Conservation (phyloP, 2,113 vertebrate species). For the Salvator merianae region DNA sequence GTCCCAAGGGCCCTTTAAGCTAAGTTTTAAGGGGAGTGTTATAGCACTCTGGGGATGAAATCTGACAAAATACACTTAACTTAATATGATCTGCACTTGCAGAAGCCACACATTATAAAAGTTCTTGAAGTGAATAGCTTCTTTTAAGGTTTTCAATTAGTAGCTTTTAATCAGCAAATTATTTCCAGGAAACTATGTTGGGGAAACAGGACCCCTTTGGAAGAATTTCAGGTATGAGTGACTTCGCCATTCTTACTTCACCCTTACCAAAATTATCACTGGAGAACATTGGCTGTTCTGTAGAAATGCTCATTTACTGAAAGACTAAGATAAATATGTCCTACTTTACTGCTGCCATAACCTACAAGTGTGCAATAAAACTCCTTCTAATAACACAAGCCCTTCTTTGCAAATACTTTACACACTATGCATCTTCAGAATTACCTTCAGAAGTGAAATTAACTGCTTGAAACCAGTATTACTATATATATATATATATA, state of each 20-base stretch:
- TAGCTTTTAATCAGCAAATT: conserved; percentile 55
- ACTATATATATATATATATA: conserved; percentile 66
- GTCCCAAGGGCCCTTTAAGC: conserved; percentile 2
- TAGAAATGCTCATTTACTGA: conserved; percentile 20
- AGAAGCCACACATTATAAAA: conserved; percentile 23
- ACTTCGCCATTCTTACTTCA: conserved; percentile 24
- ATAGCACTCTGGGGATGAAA: not conserved
- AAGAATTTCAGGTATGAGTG: conserved; percentile 76
- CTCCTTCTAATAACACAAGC: conserved; percentile 12
- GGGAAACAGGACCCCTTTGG: conserved; percentile 29
- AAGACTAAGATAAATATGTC: conserved; percentile 38
- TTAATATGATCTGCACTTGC: conserved; percentile 19
- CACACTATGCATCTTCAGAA: conserved; percentile 59
- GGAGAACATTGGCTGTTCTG: not conserved
- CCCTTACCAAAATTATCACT: not conserved
- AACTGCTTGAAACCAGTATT: conserved; percentile 73
- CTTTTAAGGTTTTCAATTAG: conserved; percentile 20
- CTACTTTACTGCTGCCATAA: conserved; percentile 34
- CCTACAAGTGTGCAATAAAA: conserved; percentile 41
- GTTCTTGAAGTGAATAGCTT: conserved; percentile 8
- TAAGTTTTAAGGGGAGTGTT: not conserved
- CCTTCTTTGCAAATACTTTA: conserved; percentile 50
- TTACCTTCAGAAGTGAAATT: conserved; percentile 56
- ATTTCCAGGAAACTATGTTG: conserved; percentile 44
- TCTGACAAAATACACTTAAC: conserved; percentile 14